phyloP scores from a whole-genome alignment of 2,888 invertebrate genomes.

The Willowsia nigromaculata region DNA sequence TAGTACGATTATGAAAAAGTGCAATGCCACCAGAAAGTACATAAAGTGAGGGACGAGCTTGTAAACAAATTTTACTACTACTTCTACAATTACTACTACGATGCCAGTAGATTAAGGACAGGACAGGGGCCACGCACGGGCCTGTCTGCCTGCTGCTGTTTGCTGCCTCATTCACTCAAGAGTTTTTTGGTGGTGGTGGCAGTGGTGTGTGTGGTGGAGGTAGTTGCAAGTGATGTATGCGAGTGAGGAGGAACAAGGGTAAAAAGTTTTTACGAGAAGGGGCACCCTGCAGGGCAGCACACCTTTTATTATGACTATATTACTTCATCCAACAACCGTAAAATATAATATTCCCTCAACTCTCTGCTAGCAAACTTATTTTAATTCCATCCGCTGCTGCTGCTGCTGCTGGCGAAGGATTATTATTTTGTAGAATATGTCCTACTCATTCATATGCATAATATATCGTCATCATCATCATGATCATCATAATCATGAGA shows the following conservation, averaged over 20 bases:
- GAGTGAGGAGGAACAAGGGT: constrained; percentile 27
- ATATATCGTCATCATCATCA: not conserved
- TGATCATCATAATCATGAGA: not conserved
- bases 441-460: not conserved
- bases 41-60: constrained; percentile 37
- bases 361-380: constrained; percentile 1
- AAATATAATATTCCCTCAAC: constrained; percentile 33
- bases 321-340: constrained; percentile 45
- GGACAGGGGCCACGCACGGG: not conserved
- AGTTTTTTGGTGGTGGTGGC: constrained; percentile 7
- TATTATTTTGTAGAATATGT: not conserved
- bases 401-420: not conserved
- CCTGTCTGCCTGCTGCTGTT: constrained; percentile 3
- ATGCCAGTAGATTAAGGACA: constrained; percentile 14
- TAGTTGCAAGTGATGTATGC: not conserved
- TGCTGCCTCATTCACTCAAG: constrained; percentile 20
- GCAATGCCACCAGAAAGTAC: constrained; percentile 25
- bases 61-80: constrained; percentile 36
- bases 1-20: constrained; percentile 9
- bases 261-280: constrained; percentile 47
- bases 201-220: not conserved
- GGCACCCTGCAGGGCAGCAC: constrained; percentile 68
- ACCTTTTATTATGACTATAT: constrained; percentile 70
- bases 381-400: constrained; percentile 35
- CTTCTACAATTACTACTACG: too few species aligned